Conservation (phyloP, 1,140 invertebrate species). For the Mactra quadrangularis region DNA sequence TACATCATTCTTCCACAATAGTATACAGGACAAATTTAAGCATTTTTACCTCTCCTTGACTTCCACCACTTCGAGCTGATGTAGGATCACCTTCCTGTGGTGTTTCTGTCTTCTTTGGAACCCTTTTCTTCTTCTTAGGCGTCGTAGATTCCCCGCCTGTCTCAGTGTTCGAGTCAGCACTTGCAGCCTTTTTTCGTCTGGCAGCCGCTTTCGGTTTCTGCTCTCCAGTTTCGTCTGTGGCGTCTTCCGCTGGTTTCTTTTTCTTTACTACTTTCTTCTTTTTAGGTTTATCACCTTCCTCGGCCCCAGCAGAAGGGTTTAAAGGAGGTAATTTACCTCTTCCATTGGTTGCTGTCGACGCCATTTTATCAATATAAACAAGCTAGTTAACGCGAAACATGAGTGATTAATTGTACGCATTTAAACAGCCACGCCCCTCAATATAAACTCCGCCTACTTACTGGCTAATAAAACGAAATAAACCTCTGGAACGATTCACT, state of each 20-base stretch:
- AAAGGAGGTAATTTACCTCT: conserved; percentile 68
- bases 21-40: too few species aligned
- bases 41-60: conserved; percentile 65
- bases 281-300: conserved; percentile 58
- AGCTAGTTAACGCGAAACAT: too few species aligned
- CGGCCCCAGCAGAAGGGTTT: conserved; percentile 19
- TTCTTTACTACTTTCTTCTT: conserved; percentile 70
- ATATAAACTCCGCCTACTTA: too few species aligned
- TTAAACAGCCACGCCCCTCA: too few species aligned
- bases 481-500: too few species aligned
- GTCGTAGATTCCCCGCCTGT: conserved; percentile 47
- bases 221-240: conserved; percentile 37
- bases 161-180: conserved; percentile 18
- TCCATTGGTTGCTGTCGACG: conserved; percentile 44
- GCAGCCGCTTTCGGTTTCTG: conserved; percentile 60
- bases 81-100: conserved; percentile 62
- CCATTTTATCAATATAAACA: conserved; percentile 63
- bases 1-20: too few species aligned
- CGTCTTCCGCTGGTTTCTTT: conserved; percentile 66
- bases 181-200: conserved; percentile 59
- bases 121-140: conserved; percentile 71
- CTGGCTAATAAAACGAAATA: too few species aligned
- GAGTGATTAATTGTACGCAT: too few species aligned
- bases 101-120: conserved; percentile 57
- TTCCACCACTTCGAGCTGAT: conserved; percentile 68